Evolutionary conservation across 2,113 vertebrate species (phyloP).

Genomic region (Phylloscopus whistleri): DNA sequence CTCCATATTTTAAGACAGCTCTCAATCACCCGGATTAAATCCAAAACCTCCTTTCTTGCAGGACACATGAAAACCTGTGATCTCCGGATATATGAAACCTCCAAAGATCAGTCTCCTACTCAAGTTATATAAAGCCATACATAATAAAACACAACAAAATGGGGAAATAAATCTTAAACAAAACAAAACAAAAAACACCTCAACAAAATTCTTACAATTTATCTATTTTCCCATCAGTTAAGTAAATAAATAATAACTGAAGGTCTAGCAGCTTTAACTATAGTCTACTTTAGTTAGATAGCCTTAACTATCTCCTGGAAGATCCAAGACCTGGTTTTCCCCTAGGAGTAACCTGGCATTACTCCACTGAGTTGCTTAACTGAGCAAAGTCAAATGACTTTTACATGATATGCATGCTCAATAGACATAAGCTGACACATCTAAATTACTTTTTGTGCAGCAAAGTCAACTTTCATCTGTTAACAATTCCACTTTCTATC

Average conservation of each 20-base stretch:
- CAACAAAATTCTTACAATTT: not conserved
- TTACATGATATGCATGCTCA: not conserved
- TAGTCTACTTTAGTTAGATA: not conserved
- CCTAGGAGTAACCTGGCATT: not conserved
- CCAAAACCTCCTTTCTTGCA: not conserved
- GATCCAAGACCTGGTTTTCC: not conserved
- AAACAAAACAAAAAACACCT: not conserved
- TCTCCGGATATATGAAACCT: not conserved
- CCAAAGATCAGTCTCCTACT: not conserved
- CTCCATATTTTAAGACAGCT: not conserved
- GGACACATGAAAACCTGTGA: not conserved
- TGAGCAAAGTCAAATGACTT: not conserved
- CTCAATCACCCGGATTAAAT: not conserved
- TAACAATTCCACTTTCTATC: not conserved
- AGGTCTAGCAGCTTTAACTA: not conserved
- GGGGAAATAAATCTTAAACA: not conserved
- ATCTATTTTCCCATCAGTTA: not conserved
- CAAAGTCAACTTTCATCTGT: not conserved
- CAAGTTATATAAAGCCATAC: not conserved
- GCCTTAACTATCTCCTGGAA: not conserved
- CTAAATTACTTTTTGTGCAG: not conserved
- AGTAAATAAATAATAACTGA: not conserved
- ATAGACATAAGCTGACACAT: not conserved
- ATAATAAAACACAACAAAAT: not conserved
- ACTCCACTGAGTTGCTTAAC: not conserved